phyloP scores from a whole-genome alignment of 2,113 vertebrate genomes.

The Orycteropus afer region DNA sequence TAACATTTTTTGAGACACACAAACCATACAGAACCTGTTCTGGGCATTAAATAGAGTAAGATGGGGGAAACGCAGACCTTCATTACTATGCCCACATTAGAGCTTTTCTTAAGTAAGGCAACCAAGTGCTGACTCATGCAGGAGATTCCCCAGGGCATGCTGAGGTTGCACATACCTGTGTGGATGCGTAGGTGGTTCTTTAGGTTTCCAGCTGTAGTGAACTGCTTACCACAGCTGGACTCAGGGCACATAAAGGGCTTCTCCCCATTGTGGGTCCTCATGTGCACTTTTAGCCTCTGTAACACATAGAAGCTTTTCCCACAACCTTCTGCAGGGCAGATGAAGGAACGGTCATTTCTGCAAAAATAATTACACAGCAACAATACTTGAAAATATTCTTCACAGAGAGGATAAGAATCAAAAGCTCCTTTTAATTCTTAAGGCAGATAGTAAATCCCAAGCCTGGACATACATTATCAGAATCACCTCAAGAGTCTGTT shows the following conservation, averaged over 20 bases:
- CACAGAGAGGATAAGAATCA: slow-evolving; percentile 5
- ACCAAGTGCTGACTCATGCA: neutral
- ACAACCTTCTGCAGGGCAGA: slow-evolving; percentile 96
- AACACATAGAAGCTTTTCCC: slow-evolving; percentile 99
- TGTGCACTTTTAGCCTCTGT: slow-evolving; percentile 98
- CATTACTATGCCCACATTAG: neutral
- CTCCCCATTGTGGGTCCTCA: slow-evolving; percentile 99
- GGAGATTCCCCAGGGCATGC: slow-evolving; percentile 74
- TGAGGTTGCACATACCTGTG: slow-evolving; percentile 89
- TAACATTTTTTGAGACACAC: slow-evolving; percentile 7
- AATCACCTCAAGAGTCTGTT: neutral
- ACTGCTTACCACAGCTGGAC: slow-evolving; percentile 96
- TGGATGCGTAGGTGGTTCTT: slow-evolving; percentile 98
- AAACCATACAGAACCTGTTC: neutral
- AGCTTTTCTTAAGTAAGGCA: neutral
- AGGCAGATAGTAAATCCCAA: neutral
- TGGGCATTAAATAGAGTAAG: neutral
- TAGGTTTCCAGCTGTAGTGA: slow-evolving; percentile 97
- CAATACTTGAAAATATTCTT: slow-evolving; percentile 42
- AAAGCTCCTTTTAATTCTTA: neutral
- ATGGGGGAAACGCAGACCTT: neutral
- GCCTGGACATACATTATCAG: neutral
- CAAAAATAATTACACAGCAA: slow-evolving; percentile 40
- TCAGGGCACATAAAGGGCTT: slow-evolving; percentile 97
- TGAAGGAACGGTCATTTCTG: slow-evolving; percentile 97